Evolutionary conservation across 2,888 invertebrate species (phyloP).

Genomic region (Nemurella pictetii): DNA sequence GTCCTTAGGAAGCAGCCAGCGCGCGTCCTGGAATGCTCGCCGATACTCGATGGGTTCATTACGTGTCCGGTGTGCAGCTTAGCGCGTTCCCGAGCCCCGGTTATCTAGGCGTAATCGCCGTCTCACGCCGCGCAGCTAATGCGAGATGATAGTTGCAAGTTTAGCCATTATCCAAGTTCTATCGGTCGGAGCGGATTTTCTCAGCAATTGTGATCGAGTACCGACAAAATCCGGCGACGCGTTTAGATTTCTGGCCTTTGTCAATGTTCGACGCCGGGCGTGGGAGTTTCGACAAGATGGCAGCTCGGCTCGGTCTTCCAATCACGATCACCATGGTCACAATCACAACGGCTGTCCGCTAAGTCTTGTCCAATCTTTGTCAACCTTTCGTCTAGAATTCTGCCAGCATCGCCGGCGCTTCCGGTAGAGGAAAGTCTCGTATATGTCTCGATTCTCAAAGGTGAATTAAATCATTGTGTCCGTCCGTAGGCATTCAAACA

Average conservation of each 20-base stretch:
- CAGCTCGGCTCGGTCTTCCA: neutral
- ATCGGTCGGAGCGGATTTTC: neutral
- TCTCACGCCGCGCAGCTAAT: neutral
- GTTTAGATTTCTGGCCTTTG: neutral
- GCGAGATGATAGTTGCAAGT: neutral
- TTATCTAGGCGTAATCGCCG: neutral
- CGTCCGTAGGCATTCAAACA: neutral
- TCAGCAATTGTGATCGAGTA: neutral
- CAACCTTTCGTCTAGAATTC: neutral
- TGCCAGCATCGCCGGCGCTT: neutral
- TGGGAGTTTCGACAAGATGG: neutral
- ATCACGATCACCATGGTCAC: neutral
- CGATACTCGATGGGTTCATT: neutral
- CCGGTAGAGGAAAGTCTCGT: neutral
- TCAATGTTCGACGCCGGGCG: neutral
- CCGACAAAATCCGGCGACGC: neutral
- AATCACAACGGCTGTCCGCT: neutral
- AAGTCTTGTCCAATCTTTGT: neutral
- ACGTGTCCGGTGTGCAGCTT: neutral
- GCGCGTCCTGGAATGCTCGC: neutral
- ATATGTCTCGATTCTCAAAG: neutral
- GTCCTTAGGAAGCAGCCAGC: neutral
- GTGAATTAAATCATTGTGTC: neutral
- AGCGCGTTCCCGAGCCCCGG: neutral
- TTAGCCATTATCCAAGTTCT: neutral